phyloP scores from a whole-genome alignment of 2,113 vertebrate genomes.

The Melanocharis versteri region DNA sequence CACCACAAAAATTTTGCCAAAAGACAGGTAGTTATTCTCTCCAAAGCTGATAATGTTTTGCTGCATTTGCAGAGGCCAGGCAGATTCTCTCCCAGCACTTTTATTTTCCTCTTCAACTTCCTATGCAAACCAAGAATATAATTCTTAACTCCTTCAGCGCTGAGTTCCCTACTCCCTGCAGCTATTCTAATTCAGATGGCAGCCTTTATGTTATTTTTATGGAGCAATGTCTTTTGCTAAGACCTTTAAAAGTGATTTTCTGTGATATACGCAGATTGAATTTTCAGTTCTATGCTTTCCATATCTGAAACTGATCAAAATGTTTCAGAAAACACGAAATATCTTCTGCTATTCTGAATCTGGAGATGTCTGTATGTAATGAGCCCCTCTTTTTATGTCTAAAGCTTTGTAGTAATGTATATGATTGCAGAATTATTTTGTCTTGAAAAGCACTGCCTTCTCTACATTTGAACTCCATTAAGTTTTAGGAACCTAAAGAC shows the following conservation, averaged over 20 bases:
- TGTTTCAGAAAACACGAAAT: neutral
- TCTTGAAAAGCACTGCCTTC: neutral
- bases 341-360: neutral
- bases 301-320: neutral
- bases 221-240: neutral
- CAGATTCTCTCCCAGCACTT: neutral
- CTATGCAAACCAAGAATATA: neutral
- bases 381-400: neutral
- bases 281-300: neutral
- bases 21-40: neutral
- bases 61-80: neutral
- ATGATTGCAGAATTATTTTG: neutral
- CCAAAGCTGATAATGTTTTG: neutral
- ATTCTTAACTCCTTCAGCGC: neutral
- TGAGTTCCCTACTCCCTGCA: neutral
- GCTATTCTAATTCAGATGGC: neutral
- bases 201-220: neutral
- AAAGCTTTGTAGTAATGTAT: fast-evolving
- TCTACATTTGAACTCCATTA: neutral
- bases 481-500: neutral
- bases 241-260: neutral
- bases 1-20: neutral
- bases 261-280: neutral
- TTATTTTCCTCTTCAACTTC: neutral
- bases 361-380: neutral